Base-by-base conservation (phyloP, 1,140 invertebrate genomes). In the Globodera rostochiensis region DNA sequence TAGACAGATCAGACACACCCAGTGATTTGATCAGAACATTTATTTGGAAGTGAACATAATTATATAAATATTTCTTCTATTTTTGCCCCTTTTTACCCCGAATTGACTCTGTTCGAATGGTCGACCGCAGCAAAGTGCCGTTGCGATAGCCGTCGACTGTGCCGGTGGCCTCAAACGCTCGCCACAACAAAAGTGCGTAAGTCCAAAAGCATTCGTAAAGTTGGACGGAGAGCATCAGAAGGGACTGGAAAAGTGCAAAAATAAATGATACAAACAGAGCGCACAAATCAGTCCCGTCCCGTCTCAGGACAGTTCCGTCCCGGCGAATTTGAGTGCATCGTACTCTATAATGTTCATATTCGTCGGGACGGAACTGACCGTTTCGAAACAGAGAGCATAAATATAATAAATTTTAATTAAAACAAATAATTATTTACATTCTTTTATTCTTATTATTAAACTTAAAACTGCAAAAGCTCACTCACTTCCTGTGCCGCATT, bases 201-300 rank as follows among this genome's bases (percentile, higher is more conserved):
- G 67, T 47, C 57, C 67, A 82, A 57, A 83, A 71, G 46, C 36
- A 47, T 73, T 83, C 82, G 50, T 83, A 83, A 50, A 83, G 81
- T 60, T 83, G 74, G 15, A 66, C 64, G 70, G 70, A 69, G 13
- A 49, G 46, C 46, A 67, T 66, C 47, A 47, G 45, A 45, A 57
- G 36, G 50, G 70, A 69, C 60, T 79, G 60, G 46, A 19, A 13
- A 36, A 13, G 46, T n/a, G n/a, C 7, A 81, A 73, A 25, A 73
- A 71, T 9, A 19, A 4, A n/a, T 76, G 15, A 77, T 64, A 4
- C 11, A 64, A 64, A 64, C 36, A 36, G 36, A 36, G 36, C 36
- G 36, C 36, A 36, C 36, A 3, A 36, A 1, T 36, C 36, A 36
- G 36, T 36, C 36, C 36, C 36, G 36, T 36, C 36, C 36, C 36